Percentiles rank a stretch among this genome's conserved stretches.
phyloP scores from a whole-genome alignment of 2,888 invertebrate genomes.

The Apantesis nais region DNA sequence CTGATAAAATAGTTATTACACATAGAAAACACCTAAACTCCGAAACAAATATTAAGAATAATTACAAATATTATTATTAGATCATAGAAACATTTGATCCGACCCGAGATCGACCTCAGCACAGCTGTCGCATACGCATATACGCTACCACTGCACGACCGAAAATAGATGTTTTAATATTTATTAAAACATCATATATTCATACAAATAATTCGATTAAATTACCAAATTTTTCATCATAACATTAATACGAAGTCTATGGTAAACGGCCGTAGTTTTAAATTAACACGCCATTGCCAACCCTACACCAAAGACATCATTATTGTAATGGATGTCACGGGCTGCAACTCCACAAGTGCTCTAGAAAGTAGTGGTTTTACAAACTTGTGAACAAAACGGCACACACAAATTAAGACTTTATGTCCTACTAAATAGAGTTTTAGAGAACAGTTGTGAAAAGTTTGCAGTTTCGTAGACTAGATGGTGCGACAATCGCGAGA shows the following conservation, averaged over 20 bases:
- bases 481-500: constrained; percentile 75
- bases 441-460: constrained; percentile 39
- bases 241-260: background rate
- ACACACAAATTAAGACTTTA: constrained; percentile 49
- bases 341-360: constrained; percentile 78
- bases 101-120: too few species aligned
- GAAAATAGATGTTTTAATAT: too few species aligned
- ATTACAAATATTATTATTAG: too few species aligned
- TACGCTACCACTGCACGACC: too few species aligned
- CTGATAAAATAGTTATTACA: too few species aligned
- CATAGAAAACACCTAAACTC: too few species aligned
- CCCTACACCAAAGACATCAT: constrained; percentile 78
- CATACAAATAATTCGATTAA: too few species aligned
- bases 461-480: constrained; percentile 64
- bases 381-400: constrained; percentile 33
- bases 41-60: too few species aligned
- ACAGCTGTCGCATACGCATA: too few species aligned
- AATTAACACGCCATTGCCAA: constrained; percentile 39
- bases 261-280: background rate
- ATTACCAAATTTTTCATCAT: background rate
- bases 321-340: constrained; percentile 84
- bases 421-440: constrained; percentile 19
- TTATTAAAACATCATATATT: too few species aligned
- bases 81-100: too few species aligned
- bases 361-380: constrained; percentile 68